Percentiles rank a stretch among this genome's conserved stretches.
These are phyloP conservation scores for Apis florea DNA, from an alignment of 1,140 invertebrate genomes.

Conservation along the genomic window DNA sequence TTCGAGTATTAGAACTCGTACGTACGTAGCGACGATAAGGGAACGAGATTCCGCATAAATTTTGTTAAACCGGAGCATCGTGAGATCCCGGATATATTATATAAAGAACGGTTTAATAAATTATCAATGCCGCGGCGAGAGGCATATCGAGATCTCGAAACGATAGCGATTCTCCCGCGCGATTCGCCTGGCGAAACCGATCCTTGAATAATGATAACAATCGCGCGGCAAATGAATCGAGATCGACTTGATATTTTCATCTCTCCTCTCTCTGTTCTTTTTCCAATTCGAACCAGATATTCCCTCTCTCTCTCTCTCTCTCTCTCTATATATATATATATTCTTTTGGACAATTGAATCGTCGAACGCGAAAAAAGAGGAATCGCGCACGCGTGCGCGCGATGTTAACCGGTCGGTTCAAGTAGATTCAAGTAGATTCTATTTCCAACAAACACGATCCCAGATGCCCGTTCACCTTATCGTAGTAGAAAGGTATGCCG, in stretches of 20 bases:
- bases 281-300: too few relatives aligned
- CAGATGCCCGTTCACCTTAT: slow-evolving; percentile 2
- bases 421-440: background rate
- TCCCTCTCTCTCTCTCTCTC: too few relatives aligned
- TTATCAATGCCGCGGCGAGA: background rate
- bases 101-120: slow-evolving; percentile 26
- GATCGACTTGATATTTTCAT: too few relatives aligned
- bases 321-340: too few relatives aligned
- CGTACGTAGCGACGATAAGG: slow-evolving; percentile 11
- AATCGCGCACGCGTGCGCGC: too few relatives aligned
- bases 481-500: slow-evolving; percentile 1
- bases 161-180: background rate
- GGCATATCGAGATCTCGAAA: background rate
- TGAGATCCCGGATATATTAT: slow-evolving; percentile 19
- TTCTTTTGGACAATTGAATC: too few relatives aligned
- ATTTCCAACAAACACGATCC: background rate
- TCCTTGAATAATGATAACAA: too few relatives aligned
- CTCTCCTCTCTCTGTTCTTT: too few relatives aligned
- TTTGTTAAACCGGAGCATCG: slow-evolving; percentile 39
- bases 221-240: too few relatives aligned
- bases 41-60: slow-evolving; percentile 19
- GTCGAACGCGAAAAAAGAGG: too few relatives aligned
- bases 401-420: too few relatives aligned
- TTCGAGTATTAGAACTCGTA: background rate
- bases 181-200: background rate